Conservation (phyloP, 1,140 invertebrate species). For the Orchestia grillus region DNA sequence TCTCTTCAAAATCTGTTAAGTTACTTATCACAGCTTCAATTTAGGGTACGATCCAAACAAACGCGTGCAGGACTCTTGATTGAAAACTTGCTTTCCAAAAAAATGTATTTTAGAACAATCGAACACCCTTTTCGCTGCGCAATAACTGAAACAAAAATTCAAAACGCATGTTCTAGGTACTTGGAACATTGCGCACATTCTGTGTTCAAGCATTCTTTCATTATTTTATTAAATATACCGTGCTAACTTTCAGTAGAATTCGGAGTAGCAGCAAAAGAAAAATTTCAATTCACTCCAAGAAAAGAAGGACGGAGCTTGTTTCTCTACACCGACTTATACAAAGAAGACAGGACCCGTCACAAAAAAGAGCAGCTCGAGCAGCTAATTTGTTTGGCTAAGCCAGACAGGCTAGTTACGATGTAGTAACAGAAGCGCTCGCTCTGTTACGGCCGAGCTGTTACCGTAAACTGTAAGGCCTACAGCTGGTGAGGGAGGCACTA, state of each 20-base stretch:
- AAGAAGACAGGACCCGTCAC: not conserved
- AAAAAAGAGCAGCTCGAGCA: not conserved
- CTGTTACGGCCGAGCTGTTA: constrained; percentile 5
- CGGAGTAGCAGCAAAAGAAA: not conserved
- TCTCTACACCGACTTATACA: not conserved
- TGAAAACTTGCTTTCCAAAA: too few species aligned
- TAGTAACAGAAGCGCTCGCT: constrained; percentile 18
- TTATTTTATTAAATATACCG: not conserved
- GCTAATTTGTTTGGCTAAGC: constrained; percentile 47
- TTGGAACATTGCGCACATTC: too few species aligned
- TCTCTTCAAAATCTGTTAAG: too few species aligned
- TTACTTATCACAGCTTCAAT: too few species aligned
- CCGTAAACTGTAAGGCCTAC: constrained; percentile 37
- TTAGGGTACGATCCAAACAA: too few species aligned
- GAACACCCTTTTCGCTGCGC: too few species aligned
- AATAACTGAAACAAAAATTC: too few species aligned
- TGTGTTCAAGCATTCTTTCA: not conserved
- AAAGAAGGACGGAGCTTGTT: not conserved
- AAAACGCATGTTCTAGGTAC: too few species aligned
- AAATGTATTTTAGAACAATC: too few species aligned
- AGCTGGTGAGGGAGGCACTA: constrained; percentile 10
- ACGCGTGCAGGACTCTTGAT: too few species aligned
- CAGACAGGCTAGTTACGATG: constrained; percentile 33
- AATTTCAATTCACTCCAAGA: not conserved
- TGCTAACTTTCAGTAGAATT: not conserved